Conservation (phyloP, 2,888 invertebrate species). For the Bugulina stolonifera region DNA sequence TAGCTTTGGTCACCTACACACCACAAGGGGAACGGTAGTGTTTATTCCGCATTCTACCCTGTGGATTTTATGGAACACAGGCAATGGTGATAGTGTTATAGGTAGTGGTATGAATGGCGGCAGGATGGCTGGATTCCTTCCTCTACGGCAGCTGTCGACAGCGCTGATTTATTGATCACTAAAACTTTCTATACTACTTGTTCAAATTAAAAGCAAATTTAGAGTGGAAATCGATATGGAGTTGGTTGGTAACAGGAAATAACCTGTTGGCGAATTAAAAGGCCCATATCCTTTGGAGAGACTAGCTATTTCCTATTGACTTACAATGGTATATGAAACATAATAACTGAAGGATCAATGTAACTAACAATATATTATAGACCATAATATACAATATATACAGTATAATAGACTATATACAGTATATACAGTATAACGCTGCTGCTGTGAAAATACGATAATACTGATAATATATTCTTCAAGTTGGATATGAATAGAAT, state of each 20-base stretch:
- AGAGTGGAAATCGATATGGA: constrained; percentile 6
- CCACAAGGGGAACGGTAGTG: too few species aligned
- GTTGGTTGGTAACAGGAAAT: constrained; percentile 2
- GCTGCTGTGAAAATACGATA: too few species aligned
- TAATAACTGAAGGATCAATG: constrained; percentile 5
- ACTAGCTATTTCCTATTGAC: neutral
- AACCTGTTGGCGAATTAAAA: constrained; percentile 7
- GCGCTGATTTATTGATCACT: constrained; percentile 25
- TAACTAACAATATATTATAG: too few species aligned
- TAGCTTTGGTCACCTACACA: neutral
- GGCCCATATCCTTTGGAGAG: neutral
- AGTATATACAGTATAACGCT: too few species aligned
- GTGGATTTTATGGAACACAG: neutral
- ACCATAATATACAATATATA: too few species aligned
- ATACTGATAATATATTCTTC: too few species aligned
- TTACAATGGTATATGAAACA: neutral
- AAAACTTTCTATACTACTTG: neutral
- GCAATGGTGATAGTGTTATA: neutral
- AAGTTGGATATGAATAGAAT: too few species aligned
- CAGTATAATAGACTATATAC: too few species aligned
- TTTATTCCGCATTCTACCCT: too few species aligned
- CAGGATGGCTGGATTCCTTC: constrained; percentile 22
- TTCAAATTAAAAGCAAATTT: constrained; percentile 21
- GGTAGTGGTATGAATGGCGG: neutral
- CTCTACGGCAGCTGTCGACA: constrained; percentile 14